Evolutionary conservation across 2,888 invertebrate species (phyloP).

Genomic region (Acronicta psi): DNA sequence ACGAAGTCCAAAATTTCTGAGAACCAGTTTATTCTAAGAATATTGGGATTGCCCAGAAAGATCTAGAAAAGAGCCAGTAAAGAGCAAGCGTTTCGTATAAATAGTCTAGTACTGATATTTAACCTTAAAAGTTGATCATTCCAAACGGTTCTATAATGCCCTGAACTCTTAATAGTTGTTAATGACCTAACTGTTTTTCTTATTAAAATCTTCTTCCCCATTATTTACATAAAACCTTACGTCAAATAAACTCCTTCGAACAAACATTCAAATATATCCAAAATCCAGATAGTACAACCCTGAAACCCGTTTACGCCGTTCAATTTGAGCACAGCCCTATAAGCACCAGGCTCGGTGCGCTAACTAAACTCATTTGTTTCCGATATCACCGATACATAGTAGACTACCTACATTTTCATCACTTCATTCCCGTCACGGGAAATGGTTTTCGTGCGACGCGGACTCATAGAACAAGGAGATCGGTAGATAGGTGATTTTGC

Average conservation of each 20-base stretch:
- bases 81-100: too few relatives aligned
- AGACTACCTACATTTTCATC: conserved; percentile 68
- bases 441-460: conserved; percentile 61
- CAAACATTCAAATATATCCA: conserved; percentile 41
- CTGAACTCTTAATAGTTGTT: too few relatives aligned
- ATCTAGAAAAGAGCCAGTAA: too few relatives aligned
- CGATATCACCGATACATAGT: conserved; percentile 64
- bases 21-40: too few relatives aligned
- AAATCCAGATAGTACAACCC: conserved; percentile 46
- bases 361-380: conserved; percentile 72
- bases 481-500: not conserved
- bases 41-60: not conserved
- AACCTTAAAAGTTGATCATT: too few relatives aligned
- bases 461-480: conserved; percentile 47
- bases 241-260: conserved; percentile 5
- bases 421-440: conserved; percentile 64
- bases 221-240: too few relatives aligned
- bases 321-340: conserved; percentile 46
- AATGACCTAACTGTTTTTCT: too few relatives aligned
- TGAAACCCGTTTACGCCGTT: conserved; percentile 46
- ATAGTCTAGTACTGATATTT: conserved; percentile 2
- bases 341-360: conserved; percentile 43
- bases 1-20: too few relatives aligned
- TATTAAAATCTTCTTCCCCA: too few relatives aligned
- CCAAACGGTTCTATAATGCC: too few relatives aligned